Percentiles rank a stretch among this genome's conserved stretches.
Conservation (phyloP, 2,797 vertebrate species). For the Enteromius fasciolatus region DNA sequence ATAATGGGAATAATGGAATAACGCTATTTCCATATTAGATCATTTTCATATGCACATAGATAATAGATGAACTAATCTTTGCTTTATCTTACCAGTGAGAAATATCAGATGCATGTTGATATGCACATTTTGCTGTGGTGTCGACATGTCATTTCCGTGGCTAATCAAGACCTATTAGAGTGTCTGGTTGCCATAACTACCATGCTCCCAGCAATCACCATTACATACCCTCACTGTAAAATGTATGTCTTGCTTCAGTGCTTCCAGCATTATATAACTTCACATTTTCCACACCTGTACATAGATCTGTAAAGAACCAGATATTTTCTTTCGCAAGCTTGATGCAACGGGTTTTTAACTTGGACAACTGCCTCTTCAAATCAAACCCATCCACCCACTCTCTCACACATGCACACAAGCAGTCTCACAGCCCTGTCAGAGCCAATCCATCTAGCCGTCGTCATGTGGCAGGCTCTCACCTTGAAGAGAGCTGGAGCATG, state of each 20-base stretch:
- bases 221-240: conserved; percentile 30
- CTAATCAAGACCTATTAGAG: conserved; percentile 47
- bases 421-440: conserved; percentile 65
- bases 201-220: conserved; percentile 31
- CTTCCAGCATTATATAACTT: not conserved
- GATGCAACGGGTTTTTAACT: conserved; percentile 17
- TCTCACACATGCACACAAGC: conserved; percentile 43
- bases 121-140: conserved; percentile 12
- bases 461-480: conserved; percentile 71
- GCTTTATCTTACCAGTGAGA: not conserved
- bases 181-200: conserved; percentile 46
- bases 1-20: no score
- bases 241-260: conserved; percentile 8
- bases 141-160: conserved; percentile 34
- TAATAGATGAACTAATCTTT: not conserved
- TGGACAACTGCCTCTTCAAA: conserved; percentile 31
- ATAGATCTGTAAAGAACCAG: not conserved
- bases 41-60: not conserved
- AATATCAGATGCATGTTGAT: conserved; percentile 12
- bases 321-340: conserved; percentile 11
- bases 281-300: conserved; percentile 25
- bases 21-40: not conserved
- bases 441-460: conserved; percentile 63
- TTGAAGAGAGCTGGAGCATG: conserved; percentile 71
- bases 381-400: conserved; percentile 27